Conservation (phyloP, 2,888 invertebrate genomes). For the Phlogophora meticulosa region DNA sequence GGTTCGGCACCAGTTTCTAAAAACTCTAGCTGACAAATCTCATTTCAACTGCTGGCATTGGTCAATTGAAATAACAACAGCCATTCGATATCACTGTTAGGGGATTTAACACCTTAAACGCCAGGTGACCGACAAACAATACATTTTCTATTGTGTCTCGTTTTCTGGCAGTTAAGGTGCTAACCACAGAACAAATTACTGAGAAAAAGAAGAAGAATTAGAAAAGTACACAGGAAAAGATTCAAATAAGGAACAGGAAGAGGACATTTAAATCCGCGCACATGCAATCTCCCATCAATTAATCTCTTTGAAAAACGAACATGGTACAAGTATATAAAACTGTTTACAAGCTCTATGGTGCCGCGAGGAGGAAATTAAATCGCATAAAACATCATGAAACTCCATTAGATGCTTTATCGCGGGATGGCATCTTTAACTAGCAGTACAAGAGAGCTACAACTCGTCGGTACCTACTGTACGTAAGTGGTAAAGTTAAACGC, state of each 20-base stretch:
- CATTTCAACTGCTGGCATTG: too few relatives aligned
- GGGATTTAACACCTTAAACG: too few relatives aligned
- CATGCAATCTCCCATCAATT: constrained; percentile 24
- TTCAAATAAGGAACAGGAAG: constrained; percentile 6
- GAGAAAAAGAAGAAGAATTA: not conserved
- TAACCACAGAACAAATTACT: not conserved
- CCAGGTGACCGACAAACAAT: too few relatives aligned
- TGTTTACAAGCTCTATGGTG: constrained; percentile 28
- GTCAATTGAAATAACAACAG: too few relatives aligned
- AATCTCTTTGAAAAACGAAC: constrained; percentile 37
- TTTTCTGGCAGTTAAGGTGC: too few relatives aligned
- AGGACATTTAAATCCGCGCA: constrained; percentile 8
- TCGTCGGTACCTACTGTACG: constrained; percentile 9
- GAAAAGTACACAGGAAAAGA: not conserved
- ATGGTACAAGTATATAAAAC: constrained; percentile 31
- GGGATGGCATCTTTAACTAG: constrained; percentile 49
- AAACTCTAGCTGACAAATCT: too few relatives aligned
- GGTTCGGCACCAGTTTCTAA: too few relatives aligned
- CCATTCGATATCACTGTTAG: not conserved
- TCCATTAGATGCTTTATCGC: constrained; percentile 56
- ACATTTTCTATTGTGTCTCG: too few relatives aligned
- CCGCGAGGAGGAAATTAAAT: constrained; percentile 59
- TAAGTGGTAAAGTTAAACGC: constrained; percentile 33
- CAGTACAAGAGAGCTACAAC: constrained; percentile 11
- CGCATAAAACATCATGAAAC: constrained; percentile 60